These are phyloP conservation scores for Drosophila gaucha DNA, from an alignment of 2,888 invertebrate genomes.

Conservation along the genomic window DNA sequence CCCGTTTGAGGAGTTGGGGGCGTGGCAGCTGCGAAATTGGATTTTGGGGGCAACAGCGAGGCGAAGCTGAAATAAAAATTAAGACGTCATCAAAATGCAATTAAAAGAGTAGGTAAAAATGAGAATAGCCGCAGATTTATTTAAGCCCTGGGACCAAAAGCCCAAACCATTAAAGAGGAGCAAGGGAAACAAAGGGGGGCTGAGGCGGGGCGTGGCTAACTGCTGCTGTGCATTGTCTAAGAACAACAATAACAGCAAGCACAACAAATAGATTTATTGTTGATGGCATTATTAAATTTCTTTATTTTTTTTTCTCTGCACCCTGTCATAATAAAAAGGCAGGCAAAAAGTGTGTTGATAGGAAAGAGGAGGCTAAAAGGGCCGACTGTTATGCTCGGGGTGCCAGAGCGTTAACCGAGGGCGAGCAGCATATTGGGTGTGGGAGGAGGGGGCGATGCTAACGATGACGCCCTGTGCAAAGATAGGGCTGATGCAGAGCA, in stretches of 20 bases:
- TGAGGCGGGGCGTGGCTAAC: conserved; percentile 3
- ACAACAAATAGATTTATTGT: conserved; percentile 80
- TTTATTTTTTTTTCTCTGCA: conserved; percentile 34
- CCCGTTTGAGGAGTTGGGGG: background rate
- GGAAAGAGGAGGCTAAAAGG: conserved; percentile 10
- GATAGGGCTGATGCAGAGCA: conserved; percentile 17
- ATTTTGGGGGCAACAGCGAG: conserved; percentile 17
- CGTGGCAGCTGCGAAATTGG: conserved; percentile 17
- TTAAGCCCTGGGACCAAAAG: conserved; percentile 52
- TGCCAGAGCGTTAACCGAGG: conserved; percentile 55
- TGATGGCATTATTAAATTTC: conserved; percentile 80
- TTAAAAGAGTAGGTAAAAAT: conserved; percentile 77
- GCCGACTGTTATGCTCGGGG: conserved; percentile 25
- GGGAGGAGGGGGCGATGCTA: conserved; percentile 20
- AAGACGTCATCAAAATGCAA: conserved; percentile 81
- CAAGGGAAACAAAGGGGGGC: background rate
- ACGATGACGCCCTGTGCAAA: conserved; percentile 43
- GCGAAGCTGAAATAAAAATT: conserved; percentile 69
- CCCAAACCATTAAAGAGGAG: conserved; percentile 32
- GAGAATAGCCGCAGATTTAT: conserved; percentile 76
- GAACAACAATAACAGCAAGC: conserved; percentile 48
- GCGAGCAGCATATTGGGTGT: conserved; percentile 41
- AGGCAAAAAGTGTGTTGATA: conserved; percentile 47
- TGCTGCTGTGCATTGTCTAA: conserved; percentile 53
- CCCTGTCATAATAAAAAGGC: conserved; percentile 66